A percentile compares a stretch with the other conserved stretches of the same genome.
These are phyloP conservation scores for Aurelia coerulea DNA, from an alignment of 30 jellyfish, hydroid and myxozoan species.

Conservation along the genomic window DNA sequence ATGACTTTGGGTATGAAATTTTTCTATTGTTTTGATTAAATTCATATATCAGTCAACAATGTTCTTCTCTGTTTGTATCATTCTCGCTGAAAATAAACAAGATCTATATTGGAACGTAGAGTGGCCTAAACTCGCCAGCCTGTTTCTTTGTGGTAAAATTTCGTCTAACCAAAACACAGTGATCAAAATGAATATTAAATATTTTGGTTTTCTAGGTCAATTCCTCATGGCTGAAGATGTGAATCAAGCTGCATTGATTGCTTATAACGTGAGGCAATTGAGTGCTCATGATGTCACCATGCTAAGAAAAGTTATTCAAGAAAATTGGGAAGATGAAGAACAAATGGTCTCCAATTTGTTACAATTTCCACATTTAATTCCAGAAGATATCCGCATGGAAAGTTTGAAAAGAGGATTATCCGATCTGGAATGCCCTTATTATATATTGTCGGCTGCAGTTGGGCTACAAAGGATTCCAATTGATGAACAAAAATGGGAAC, in stretches of 20 bases:
- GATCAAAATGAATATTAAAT: too few species aligned
- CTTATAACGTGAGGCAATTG: constrained; percentile 35
- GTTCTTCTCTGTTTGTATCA: too few species aligned
- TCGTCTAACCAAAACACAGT: neutral
- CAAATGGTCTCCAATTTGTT: constrained; percentile 89
- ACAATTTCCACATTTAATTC: constrained; percentile 76
- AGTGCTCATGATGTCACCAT: constrained; percentile 62
- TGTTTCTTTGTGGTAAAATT: neutral
- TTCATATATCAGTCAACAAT: too few species aligned
- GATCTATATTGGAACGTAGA: too few species aligned
- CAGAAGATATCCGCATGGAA: constrained; percentile 84
- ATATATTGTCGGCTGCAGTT: constrained; percentile 78
- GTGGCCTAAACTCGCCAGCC: constrained; percentile 7
- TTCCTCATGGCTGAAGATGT: constrained; percentile 81
- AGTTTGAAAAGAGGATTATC: constrained; percentile 64
- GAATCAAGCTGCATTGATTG: constrained; percentile 72
- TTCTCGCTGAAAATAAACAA: too few species aligned
- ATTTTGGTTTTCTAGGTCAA: constrained; percentile 56
- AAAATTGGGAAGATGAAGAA: constrained; percentile 92
- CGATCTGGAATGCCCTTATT: constrained; percentile 80
- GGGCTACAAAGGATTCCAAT: constrained; percentile 74
- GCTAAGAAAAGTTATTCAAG: constrained; percentile 66
- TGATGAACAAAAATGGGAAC: constrained; percentile 24
- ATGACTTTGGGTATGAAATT: neutral
- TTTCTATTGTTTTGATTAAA: neutral